phyloP scores from a whole-genome alignment of 2,888 invertebrate species.

The Agrochola circellaris region DNA sequence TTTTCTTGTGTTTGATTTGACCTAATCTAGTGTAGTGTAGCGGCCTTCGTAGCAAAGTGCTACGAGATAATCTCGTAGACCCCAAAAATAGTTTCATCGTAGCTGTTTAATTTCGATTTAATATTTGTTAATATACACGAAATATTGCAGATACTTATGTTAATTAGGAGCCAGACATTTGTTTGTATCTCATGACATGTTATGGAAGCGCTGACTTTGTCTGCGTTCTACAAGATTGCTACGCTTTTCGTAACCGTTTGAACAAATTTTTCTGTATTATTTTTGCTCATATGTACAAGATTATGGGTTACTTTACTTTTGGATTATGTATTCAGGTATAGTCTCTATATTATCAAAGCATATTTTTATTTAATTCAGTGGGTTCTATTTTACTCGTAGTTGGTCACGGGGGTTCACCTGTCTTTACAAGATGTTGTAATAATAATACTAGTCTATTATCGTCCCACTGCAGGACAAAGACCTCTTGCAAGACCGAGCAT shows the following conservation, averaged over 20 bases:
- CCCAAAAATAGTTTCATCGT: not conserved
- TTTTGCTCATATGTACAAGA: not conserved
- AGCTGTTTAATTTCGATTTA: not conserved
- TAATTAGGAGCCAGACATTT: not conserved
- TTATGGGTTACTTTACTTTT: not conserved
- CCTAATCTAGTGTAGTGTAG: conserved; percentile 6
- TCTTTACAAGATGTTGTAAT: not conserved
- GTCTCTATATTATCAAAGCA: not conserved
- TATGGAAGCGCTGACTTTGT: not conserved
- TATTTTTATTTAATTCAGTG: not conserved
- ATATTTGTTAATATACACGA: not conserved
- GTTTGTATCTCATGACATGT: not conserved
- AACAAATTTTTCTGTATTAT: not conserved
- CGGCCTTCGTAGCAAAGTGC: conserved; percentile 37
- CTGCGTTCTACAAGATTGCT: not conserved
- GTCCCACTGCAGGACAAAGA: not conserved
- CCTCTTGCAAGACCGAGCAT: not conserved
- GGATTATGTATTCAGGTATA: not conserved
- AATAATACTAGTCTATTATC: not conserved
- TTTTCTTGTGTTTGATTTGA: not conserved
- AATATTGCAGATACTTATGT: not conserved
- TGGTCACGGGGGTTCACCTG: not conserved
- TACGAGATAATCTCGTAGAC: conserved; percentile 44
- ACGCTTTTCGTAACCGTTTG: conserved; percentile 5
- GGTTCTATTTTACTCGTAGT: not conserved